Base-by-base conservation (phyloP, 2,888 invertebrate species). In the Harpagoxenus sublaevis region DNA sequence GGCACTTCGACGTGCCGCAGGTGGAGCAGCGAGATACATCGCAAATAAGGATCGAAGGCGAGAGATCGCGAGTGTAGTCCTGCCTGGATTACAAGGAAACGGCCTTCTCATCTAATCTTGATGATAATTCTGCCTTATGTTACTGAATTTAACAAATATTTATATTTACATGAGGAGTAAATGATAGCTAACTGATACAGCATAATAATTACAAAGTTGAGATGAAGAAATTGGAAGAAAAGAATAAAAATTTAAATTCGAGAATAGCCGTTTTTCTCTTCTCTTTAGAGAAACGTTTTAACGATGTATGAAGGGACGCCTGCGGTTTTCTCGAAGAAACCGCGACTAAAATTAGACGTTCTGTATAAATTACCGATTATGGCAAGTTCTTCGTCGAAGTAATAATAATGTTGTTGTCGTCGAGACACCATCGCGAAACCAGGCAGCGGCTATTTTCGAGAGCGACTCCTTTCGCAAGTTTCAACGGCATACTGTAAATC, bases 391-490 rank as follows among this genome's bases (percentile, higher is more conserved):
- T 68, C 77, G 77, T 66, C 51, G 62, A 68, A 53, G 55, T 79
- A 78, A 66, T 66, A 78, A 63, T 83, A 79, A 83, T 57, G 63
- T 65, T 82, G 77, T 65, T 68, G 62, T 84, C 70, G 42, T 68
- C 70, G 63, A 42, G 48, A 5, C 62, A 28, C 45, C 66, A 35
- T 60, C 86, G 45, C 53, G 51, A 70, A 66, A 65, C 42, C 31
- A 65, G 28, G 23, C 86, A 60, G 73, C 71, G 75, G 87, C 86
- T 91, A 91, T 91, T 91, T 91, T 89, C 83, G 89, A 89, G 68
- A 87, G 73, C 89, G 86, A 88, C 85, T 88, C 68, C 79, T 28
- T 66, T 71, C 42, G 68, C 83, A 83, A 81, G 68, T 73, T 83
- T 86, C 70, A 35, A 51, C 66, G 65, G 62, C 77, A 73, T 31